Evolutionary conservation across 2,888 invertebrate genomes (phyloP).

Genomic region (Timema cristinae): DNA sequence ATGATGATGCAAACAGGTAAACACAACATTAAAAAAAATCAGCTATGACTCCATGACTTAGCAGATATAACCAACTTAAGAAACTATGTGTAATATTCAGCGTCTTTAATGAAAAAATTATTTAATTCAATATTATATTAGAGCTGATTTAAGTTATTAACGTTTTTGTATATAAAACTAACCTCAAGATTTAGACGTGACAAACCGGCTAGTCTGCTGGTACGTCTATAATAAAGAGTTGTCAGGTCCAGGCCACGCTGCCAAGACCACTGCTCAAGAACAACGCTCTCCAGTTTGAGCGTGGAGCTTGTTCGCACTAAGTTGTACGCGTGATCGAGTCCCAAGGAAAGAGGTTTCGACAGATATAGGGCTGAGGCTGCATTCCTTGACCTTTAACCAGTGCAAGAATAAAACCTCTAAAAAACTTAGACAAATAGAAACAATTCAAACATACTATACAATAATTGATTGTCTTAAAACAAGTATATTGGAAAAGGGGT

Average conservation of each 20-base stretch:
- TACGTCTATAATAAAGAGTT: conserved; percentile 25
- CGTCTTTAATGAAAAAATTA: too few relatives aligned
- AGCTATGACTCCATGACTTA: too few relatives aligned
- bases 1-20: too few relatives aligned
- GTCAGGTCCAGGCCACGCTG: conserved; percentile 9
- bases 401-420: background rate
- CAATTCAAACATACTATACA: too few relatives aligned
- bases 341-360: conserved; percentile 30
- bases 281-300: conserved; percentile 20
- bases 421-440: background rate
- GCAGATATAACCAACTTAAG: too few relatives aligned
- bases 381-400: conserved; percentile 27
- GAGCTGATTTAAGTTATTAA: background rate
- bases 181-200: background rate
- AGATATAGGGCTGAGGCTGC: conserved; percentile 34
- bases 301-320: conserved; percentile 15
- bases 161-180: background rate
- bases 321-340: conserved; percentile 22
- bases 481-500: too few relatives aligned
- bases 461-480: too few relatives aligned
- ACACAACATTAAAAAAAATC: too few relatives aligned
- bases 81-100: too few relatives aligned
- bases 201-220: conserved; percentile 22
- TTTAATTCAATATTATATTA: too few relatives aligned
- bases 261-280: conserved; percentile 23